Percentiles rank a stretch among this genome's conserved stretches.
Conservation (phyloP, 2,888 invertebrate genomes). For the Zhengitettix transpicula region DNA sequence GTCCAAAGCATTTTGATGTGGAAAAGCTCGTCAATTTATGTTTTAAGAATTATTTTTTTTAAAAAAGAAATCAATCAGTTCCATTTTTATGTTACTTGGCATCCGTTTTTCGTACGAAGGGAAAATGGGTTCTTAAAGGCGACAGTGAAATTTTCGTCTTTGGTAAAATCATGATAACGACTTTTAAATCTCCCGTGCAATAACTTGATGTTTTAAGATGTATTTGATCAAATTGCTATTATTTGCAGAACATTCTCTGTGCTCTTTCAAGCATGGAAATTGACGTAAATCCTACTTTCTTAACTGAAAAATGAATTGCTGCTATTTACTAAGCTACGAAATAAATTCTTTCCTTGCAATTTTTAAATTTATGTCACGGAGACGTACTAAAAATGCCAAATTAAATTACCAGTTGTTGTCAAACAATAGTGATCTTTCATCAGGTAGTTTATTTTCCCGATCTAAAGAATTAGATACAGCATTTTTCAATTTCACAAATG, state of each 20-base stretch:
- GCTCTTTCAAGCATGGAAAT: neutral
- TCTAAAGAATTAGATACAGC: too few species aligned
- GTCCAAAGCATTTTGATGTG: too few species aligned
- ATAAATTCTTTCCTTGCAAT: neutral
- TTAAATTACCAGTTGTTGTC: neutral
- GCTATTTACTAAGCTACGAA: neutral
- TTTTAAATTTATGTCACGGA: neutral
- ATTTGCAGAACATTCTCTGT: neutral
- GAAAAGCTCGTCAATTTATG: neutral
- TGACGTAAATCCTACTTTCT: neutral
- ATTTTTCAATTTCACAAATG: too few species aligned
- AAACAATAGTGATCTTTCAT: too few species aligned
- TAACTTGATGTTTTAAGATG: neutral
- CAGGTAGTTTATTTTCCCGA: too few species aligned
- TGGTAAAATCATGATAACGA: neutral
- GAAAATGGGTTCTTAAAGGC: neutral
- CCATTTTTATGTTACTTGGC: neutral
- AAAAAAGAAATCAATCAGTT: neutral
- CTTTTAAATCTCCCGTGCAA: neutral
- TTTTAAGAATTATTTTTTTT: neutral
- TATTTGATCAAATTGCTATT: neutral
- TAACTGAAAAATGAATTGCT: neutral
- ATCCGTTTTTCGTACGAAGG: neutral
- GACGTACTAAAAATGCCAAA: neutral
- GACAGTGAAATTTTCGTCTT: neutral